Conservation (phyloP, 2,797 vertebrate genomes). For the Borostomias antarcticus region DNA sequence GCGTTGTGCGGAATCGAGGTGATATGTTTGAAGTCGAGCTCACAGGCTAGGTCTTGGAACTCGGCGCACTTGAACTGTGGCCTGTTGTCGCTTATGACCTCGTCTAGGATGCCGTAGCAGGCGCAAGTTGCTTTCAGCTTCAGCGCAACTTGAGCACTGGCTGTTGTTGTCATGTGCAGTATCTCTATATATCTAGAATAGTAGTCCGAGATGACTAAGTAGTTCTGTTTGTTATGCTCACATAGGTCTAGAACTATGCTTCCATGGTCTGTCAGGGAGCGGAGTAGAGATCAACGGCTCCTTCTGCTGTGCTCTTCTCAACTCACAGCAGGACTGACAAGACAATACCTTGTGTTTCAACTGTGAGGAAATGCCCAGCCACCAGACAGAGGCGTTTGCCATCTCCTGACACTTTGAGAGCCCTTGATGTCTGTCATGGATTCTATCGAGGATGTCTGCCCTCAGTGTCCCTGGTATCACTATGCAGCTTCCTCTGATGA, state of each 20-base stretch:
- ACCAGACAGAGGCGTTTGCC: background rate
- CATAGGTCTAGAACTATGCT: slow-evolving; percentile 27
- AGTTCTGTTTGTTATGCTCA: slow-evolving; percentile 22
- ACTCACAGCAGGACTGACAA: slow-evolving; percentile 10
- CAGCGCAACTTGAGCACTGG: no score
- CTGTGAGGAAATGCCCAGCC: background rate
- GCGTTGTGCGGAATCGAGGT: slow-evolving; percentile 8
- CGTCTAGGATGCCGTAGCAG: background rate
- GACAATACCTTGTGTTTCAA: slow-evolving; percentile 7
- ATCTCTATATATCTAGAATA: slow-evolving; percentile 22
- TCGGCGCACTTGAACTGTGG: no score
- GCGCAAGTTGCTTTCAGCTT: no score
- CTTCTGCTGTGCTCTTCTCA: slow-evolving; percentile 15
- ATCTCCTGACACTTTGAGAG: background rate
- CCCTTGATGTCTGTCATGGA: slow-evolving; percentile 15
- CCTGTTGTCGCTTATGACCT: background rate
- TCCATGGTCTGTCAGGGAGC: slow-evolving; percentile 11
- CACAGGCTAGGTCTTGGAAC: no score
- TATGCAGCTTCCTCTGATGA: background rate
- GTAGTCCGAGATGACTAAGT: slow-evolving; percentile 25
- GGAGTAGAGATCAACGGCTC: slow-evolving; percentile 22
- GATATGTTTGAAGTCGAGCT: slow-evolving; percentile 5
- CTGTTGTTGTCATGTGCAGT: slow-evolving; percentile 16
- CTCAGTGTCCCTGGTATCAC: background rate
- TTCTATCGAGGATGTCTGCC: slow-evolving; percentile 2